Evolutionary conservation across 92 coral and sea anemone genomes (phyloP), one percentile per base, ranked within the genome.

Genomic region (Palythoa grandiflora): DNA sequence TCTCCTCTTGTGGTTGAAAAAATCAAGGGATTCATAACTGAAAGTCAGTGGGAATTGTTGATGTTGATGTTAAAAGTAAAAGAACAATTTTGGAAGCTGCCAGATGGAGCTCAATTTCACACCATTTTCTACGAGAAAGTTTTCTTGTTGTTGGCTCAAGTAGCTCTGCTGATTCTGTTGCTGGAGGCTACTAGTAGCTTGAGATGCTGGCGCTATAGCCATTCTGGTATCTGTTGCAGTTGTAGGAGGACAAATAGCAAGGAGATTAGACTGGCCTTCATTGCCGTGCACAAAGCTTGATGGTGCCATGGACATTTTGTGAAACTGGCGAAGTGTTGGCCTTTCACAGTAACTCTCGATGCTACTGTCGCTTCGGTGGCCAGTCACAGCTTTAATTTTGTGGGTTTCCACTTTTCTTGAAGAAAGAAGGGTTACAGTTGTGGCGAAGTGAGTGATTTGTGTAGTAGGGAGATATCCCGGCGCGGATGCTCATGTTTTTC

Each of bases 331-430:
- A 36, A 86, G 78, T 12, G 94, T 86, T 48, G 93, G 91, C 19
- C 93, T 80, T 55, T 87, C 74, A 38, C 91, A 80, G 88, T 92
- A 92, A 71, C 89, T 86, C 59, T 92, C 93, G 10, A 89, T 89
- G 73, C 88, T 85, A 37, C 90, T 65, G 68, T 89, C 87, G 35
- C 88, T 85, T 83, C 59, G 80, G 88, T 90, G 93, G 35, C 95
- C 93, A 10, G 91, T 92, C 2, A 92, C 44, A 3, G 95, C 89
- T 44, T 90, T 90, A 37, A 92, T 92, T 74, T 89, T 40, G 2
- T 89, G 87, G 2, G 91, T 87, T 68, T 90, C 89, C 53, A 85
- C 60, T 47, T 90, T 86, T 38, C 15, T 71, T 66, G 79, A 9
- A 0, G 88, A 84, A 57, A 84, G 63, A 19, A 70, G 38, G 35